These are phyloP conservation scores for Acestrorhynchus altus DNA, from an alignment of 2,797 vertebrate genomes.

Conservation along the genomic window DNA sequence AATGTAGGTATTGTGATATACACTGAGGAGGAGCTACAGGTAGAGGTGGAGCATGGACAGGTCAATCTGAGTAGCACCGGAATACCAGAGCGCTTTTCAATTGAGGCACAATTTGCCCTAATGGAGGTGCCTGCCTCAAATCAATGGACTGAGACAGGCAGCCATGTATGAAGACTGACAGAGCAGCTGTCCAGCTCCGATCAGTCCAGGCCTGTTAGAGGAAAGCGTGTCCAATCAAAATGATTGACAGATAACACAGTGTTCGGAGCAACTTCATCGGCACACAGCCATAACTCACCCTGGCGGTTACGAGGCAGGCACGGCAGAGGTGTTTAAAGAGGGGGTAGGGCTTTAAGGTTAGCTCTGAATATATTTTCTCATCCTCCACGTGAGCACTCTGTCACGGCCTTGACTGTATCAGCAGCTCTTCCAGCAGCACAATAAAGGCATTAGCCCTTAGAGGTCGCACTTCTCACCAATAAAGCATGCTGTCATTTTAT, in stretches of 20 bases:
- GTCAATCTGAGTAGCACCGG: not conserved
- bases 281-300: slow-evolving; percentile 71
- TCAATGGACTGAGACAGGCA: slow-evolving; percentile 25
- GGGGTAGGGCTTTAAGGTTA: slow-evolving; percentile 2
- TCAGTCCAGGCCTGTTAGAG: not conserved
- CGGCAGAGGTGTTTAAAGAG: slow-evolving; percentile 9
- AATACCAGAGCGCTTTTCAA: not conserved
- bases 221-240: slow-evolving; percentile 56
- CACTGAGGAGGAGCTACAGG: too few species aligned
- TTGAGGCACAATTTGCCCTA: slow-evolving; percentile 29
- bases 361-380: slow-evolving; percentile 5
- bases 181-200: not conserved
- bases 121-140: slow-evolving; percentile 20
- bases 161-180: slow-evolving; percentile 21
- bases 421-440: not conserved
- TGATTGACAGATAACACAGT: slow-evolving; percentile 72
- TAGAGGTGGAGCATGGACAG: not conserved
- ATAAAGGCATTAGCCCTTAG: not conserved
- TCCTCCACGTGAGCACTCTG: not conserved
- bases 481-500: not conserved
- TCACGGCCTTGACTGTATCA: slow-evolving; percentile 23
- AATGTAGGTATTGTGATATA: too few species aligned
- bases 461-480: not conserved
- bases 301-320: slow-evolving; percentile 54
- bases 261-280: slow-evolving; percentile 66